These are phyloP conservation scores for Babylonia areolata DNA, from an alignment of 1,140 invertebrate species.

Conservation along the genomic window DNA sequence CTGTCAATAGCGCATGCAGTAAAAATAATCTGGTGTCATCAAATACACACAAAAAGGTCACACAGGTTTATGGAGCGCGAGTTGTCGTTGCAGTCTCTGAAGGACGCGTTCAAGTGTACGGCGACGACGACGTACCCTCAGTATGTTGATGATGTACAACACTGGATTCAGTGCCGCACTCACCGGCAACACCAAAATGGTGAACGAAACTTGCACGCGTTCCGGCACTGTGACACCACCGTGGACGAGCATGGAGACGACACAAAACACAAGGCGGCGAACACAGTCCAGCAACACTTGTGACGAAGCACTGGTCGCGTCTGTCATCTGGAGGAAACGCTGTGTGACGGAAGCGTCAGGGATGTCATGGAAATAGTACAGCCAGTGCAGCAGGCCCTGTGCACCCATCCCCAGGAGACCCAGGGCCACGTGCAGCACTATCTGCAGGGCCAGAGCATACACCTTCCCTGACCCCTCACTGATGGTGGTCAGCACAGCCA, in stretches of 20 bases:
- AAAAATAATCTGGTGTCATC: too few species aligned
- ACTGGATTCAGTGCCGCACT: conserved; percentile 4
- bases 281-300: background rate
- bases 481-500: background rate
- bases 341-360: background rate
- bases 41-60: too few species aligned
- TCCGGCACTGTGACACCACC: background rate
- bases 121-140: background rate
- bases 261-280: background rate
- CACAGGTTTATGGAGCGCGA: background rate
- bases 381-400: background rate
- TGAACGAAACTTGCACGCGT: background rate
- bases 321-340: background rate
- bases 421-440: background rate
- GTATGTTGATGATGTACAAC: background rate
- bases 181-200: background rate
- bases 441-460: background rate
- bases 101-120: background rate
- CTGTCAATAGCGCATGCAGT: too few species aligned
- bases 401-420: background rate
- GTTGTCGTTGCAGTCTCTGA: background rate
- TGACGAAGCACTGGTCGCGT: background rate
- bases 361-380: background rate
- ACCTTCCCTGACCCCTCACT: background rate
- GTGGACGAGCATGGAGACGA: background rate